Base-by-base conservation (phyloP, 1,140 invertebrate species). In the Trichogramma pretiosum region DNA sequence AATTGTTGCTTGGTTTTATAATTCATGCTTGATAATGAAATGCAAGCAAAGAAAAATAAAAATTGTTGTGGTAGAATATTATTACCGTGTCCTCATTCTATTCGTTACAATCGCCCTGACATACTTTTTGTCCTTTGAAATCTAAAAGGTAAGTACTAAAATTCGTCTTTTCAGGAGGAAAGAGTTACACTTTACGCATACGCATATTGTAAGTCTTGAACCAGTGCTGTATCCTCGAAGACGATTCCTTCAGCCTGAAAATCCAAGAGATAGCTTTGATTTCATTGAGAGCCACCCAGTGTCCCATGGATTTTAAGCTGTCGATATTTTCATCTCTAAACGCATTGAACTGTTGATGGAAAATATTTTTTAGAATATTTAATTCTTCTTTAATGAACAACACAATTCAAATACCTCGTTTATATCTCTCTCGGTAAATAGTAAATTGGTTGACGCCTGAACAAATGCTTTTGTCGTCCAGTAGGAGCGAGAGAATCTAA, bases 1-100 rank as follows among this genome's bases (percentile, higher is more conserved):
- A 61, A 55, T 68, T 71, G 68, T 72, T 73, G 68, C 70, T 71
- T 72, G 57, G 63, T 73, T 73, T 73, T 73, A 64, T 73, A 72
- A 73, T 67, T 61, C n/a, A 64, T 70, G 69, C 67, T 69, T 65
- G 56, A 59, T 35, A 54, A n/a, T n/a, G n/a, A 64, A 46, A 65
- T 70, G 62, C 56, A 63, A 63, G 61, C 46, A 53, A 59, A 63
- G 52, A 60, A n/a, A n/a, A 64, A 66, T 65, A 67, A 69, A 68
- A 64, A 55, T 67, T 66, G 64, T 67, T 65, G 63, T 68, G 57
- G 63, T 69, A 65, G 63, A 62, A 40, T 35, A 34, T 26, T 41
- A 24, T 41, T 18, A 14, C 30, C 41, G 18, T 21, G 22, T 21
- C 14, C 18, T 23, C 17, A 44, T 16, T 45, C 23, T 43, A 8